Percentiles rank a stretch among this genome's conserved stretches.
Conservation (phyloP, 2,797 vertebrate species). For the Fundulus diaphanus region DNA sequence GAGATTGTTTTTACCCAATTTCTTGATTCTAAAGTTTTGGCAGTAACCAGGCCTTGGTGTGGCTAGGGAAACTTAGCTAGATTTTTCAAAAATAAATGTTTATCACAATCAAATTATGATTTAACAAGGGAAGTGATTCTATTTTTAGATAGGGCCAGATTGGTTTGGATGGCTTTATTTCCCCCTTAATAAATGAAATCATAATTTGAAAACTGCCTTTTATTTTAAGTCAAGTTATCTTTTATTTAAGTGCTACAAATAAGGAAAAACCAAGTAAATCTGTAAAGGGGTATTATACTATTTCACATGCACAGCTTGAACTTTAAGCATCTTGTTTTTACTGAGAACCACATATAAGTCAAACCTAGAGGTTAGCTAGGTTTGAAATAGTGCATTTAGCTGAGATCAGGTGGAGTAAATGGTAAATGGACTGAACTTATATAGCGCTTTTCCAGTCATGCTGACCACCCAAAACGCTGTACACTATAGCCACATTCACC, state of each 20-base stretch:
- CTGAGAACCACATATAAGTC: not conserved
- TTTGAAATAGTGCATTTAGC: not conserved
- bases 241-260: not conserved
- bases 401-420: conserved; percentile 11
- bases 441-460: too few species aligned
- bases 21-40: too few species aligned
- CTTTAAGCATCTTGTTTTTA: not conserved
- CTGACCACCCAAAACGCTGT: too few species aligned
- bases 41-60: too few species aligned
- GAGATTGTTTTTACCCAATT: not conserved
- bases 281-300: not conserved
- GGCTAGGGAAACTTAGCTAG: too few species aligned
- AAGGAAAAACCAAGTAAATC: not conserved
- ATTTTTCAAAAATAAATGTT: not conserved
- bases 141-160: not conserved
- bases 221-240: not conserved
- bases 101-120: not conserved
- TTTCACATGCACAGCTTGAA: not conserved
- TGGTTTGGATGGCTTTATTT: not conserved
- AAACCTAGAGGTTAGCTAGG: not conserved
- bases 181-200: not conserved
- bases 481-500: too few species aligned
- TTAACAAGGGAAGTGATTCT: not conserved
- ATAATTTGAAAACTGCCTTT: not conserved
- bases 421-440: too few species aligned